phyloP scores from a whole-genome alignment of 2,888 invertebrate species.

The Drosophila prostipennis region DNA sequence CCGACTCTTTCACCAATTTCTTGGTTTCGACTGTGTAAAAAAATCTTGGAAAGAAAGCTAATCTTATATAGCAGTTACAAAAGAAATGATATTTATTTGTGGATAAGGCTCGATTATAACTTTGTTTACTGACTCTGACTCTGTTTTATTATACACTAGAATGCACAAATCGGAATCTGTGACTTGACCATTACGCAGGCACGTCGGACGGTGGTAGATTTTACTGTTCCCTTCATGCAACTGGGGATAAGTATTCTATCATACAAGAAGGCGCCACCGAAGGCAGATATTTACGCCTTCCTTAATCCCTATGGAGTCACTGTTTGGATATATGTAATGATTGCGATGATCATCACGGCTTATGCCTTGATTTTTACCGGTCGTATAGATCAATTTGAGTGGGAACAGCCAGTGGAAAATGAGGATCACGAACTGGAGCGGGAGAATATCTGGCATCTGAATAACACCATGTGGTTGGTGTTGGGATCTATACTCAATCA shows the following conservation, averaged over 20 bases:
- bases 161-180: slow-evolving; percentile 97
- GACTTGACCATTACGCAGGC: slow-evolving; percentile 98
- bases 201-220: slow-evolving; percentile 94
- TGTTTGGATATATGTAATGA: slow-evolving; percentile 95
- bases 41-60: too few relatives aligned
- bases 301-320: slow-evolving; percentile 93
- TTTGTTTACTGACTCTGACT: not conserved
- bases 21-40: too few relatives aligned
- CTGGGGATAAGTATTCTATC: slow-evolving; percentile 95
- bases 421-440: slow-evolving; percentile 92
- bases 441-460: slow-evolving; percentile 94
- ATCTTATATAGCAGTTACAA: too few relatives aligned
- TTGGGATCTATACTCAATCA: slow-evolving; percentile 96
- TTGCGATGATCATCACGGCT: slow-evolving; percentile 92
- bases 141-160: slow-evolving; percentile 85
- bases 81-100: too few relatives aligned
- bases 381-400: slow-evolving; percentile 87
- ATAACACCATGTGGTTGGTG: slow-evolving; percentile 97
- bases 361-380: slow-evolving; percentile 92
- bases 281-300: slow-evolving; percentile 94
- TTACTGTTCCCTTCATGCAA: slow-evolving; percentile 99
- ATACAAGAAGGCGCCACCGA: slow-evolving; percentile 89
- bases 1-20: too few relatives aligned
- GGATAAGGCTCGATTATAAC: too few relatives aligned
- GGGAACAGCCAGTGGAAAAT: slow-evolving; percentile 96